Percentiles rank a stretch among this genome's conserved stretches.
phyloP scores from a whole-genome alignment of 2,797 vertebrate genomes.

The Gorsachius magnificus region DNA sequence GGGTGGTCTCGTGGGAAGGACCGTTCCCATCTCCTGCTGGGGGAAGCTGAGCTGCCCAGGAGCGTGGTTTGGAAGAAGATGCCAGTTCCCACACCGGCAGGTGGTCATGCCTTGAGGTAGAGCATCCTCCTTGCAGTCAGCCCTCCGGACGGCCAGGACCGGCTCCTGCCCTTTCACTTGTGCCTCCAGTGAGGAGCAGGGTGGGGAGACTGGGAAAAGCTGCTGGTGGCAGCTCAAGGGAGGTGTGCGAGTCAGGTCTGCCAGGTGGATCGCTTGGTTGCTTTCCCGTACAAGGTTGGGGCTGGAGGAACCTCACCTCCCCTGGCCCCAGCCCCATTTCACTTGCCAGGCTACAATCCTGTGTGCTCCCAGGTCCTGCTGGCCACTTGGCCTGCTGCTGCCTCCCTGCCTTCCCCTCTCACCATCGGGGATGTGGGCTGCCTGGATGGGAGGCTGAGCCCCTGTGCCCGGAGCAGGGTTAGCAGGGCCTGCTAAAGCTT shows the following conservation, averaged over 20 bases:
- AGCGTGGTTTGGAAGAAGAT: background rate
- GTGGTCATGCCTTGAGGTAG: background rate
- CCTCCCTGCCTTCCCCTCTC: background rate
- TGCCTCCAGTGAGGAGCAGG: background rate
- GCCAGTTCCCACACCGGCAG: fast-evolving
- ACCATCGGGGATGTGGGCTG: fast-evolving
- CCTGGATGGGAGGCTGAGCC: background rate
- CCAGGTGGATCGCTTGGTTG: fast-evolving
- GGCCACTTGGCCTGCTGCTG: background rate
- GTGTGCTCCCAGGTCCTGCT: background rate
- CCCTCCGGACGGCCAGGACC: background rate
- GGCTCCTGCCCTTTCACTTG: background rate
- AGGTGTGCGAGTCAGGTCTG: background rate
- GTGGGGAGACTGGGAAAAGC: background rate
- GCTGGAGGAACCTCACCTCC: background rate
- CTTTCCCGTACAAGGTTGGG: background rate
- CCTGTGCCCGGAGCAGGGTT: fast-evolving
- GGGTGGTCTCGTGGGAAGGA: background rate
- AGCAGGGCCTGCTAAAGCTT: background rate
- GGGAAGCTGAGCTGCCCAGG: background rate
- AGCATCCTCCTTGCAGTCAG: background rate
- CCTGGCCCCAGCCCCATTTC: background rate
- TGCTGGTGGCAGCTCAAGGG: background rate
- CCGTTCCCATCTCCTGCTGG: background rate
- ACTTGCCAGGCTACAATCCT: fast-evolving